Evolutionary conservation across 2,888 invertebrate genomes (phyloP), one percentile per base, ranked within the genome.

Genomic region (Lithodes maja): DNA sequence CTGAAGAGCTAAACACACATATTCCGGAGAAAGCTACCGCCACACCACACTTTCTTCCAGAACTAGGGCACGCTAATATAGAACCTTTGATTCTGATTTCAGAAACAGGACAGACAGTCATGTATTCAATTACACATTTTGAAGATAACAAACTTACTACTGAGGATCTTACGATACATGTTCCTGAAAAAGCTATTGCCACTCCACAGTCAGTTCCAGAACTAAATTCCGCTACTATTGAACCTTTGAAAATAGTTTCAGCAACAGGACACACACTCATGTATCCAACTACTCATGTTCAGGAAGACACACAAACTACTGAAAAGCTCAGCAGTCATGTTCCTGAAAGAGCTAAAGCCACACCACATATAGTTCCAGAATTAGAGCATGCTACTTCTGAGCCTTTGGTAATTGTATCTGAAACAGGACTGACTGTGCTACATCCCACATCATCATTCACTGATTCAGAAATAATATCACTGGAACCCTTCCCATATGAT

Each of bases 381-480:
- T 33, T 86, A 49, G 17, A 33, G 17, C 17, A 49, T 54, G 86
- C 74, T 2, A 71, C 86, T 71, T 52, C 50, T 12, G 50, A 80
- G 50, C 81, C 86, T 12, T 2, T 86, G 12, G 71, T 53, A 33
- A n/a, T 86, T 85, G 77, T 85, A 17, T 77, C 85, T 7, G 85
- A 85, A 84, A 53, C 74, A 54, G 83, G 83, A 1, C 77, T 15
- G 49, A 52, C 55, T 49, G 50, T 85, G 33, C 55, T 85, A n/a
- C 78, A 78, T 77, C 78, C 75, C 2, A 33, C 54, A 49, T 75
- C 84, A 17, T n/a, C 74, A n/a, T n/a, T 52, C 2, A 49, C n/a
- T 55, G 17, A 84, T 49, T 53, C 54, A 53, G 84, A 84, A 55
- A 49, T 83, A 17, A 50, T 52, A 15, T 9, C 74, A 74, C 12